These are phyloP conservation scores for Plusia festucae DNA, from an alignment of 2,888 invertebrate genomes.

Conservation along the genomic window DNA sequence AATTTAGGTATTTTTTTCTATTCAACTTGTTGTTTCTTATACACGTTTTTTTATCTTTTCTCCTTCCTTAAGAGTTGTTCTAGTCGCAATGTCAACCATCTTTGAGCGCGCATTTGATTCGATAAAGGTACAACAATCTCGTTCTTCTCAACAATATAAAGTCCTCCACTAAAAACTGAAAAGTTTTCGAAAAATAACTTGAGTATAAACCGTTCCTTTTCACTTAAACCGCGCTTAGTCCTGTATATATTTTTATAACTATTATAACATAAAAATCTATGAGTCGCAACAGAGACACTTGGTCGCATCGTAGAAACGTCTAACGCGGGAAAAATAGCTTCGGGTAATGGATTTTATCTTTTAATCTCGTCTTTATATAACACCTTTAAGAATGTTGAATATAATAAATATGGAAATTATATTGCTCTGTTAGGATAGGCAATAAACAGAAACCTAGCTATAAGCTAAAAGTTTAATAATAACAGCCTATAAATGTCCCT, in stretches of 20 bases:
- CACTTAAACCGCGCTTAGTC: slow-evolving; percentile 43
- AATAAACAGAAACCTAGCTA: too few species aligned
- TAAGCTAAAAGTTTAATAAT: too few species aligned
- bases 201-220: slow-evolving; percentile 24
- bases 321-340: slow-evolving; percentile 37
- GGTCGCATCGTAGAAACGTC: slow-evolving; percentile 51
- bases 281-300: slow-evolving; percentile 52
- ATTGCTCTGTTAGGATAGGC: too few species aligned
- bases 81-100: too few species aligned
- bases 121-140: too few species aligned
- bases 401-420: too few species aligned
- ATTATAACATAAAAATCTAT: slow-evolving; percentile 56
- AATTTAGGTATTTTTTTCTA: too few species aligned
- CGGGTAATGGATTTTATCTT: slow-evolving; percentile 30
- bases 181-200: not conserved
- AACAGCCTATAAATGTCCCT: too few species aligned
- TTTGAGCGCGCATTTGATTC: too few species aligned
- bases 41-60: too few species aligned
- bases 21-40: too few species aligned
- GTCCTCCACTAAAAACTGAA: not conserved
- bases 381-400: slow-evolving; percentile 19
- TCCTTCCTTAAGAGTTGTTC: too few species aligned
- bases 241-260: slow-evolving; percentile 58
- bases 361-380: slow-evolving; percentile 55
- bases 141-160: not conserved